Percentiles rank a stretch among this genome's conserved stretches.
These are phyloP conservation scores for Stenotaenia linearis DNA, from an alignment of 2,888 invertebrate species.

Conservation along the genomic window DNA sequence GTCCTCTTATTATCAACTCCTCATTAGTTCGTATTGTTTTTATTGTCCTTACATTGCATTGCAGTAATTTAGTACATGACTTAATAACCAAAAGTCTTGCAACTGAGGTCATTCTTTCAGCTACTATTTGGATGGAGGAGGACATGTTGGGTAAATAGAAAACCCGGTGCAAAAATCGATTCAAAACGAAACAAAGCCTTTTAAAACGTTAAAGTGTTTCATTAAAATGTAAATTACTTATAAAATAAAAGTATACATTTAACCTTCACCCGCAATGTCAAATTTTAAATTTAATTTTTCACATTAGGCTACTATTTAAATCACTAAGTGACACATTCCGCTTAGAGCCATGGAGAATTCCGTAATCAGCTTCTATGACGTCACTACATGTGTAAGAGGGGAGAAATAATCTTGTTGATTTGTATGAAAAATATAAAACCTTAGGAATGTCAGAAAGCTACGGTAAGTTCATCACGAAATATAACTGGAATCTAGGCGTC, in stretches of 20 bases:
- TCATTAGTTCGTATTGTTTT: neutral
- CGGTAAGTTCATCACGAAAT: neutral
- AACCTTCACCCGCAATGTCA: too few species aligned
- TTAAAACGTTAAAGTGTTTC: too few species aligned
- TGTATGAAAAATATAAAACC: neutral
- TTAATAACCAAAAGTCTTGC: neutral
- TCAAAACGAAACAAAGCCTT: neutral
- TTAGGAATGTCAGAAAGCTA: conserved; percentile 6
- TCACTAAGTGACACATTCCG: too few species aligned
- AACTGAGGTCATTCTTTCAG: neutral
- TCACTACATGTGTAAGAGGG: neutral
- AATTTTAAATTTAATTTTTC: neutral
- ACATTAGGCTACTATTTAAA: neutral
- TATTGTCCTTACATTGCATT: neutral
- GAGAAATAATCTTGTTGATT: neutral
- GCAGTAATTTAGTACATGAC: neutral
- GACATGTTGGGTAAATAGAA: neutral
- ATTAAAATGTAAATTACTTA: too few species aligned
- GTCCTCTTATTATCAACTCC: neutral
- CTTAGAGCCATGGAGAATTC: too few species aligned
- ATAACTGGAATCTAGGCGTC: neutral
- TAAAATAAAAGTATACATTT: too few species aligned
- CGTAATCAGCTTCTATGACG: neutral
- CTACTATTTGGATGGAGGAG: neutral
- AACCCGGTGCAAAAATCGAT: neutral